These are phyloP conservation scores for Geococcyx californianus DNA, from an alignment of 2,113 vertebrate genomes.

Conservation along the genomic window DNA sequence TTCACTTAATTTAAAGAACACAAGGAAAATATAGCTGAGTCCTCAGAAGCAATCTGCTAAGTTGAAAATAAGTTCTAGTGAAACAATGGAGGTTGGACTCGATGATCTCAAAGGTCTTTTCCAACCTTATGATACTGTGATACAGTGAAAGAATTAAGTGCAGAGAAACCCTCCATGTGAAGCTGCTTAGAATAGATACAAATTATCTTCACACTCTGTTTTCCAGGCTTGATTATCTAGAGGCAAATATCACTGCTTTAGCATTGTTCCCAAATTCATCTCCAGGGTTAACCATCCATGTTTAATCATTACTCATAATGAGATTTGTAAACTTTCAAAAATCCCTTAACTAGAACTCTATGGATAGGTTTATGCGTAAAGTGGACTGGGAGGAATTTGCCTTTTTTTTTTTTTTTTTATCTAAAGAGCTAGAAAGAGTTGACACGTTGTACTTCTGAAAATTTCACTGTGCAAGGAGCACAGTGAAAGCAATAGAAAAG, in stretches of 20 bases:
- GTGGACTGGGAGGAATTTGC: neutral
- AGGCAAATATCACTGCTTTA: conserved; percentile 34
- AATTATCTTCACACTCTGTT: neutral
- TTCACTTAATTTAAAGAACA: neutral
- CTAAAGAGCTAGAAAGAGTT: neutral
- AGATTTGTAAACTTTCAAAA: conserved; percentile 42
- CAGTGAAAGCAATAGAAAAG: neutral
- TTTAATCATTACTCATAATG: conserved; percentile 51
- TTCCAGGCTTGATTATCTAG: conserved; percentile 33
- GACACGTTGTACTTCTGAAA: neutral
- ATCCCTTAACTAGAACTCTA: conserved; percentile 18
- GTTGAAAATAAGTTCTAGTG: neutral
- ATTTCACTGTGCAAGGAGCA: neutral
- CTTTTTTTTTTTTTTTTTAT: neutral
- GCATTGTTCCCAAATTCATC: conserved; percentile 56
- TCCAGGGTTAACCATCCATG: conserved; percentile 41
- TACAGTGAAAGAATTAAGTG: neutral
- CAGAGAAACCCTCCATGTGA: neutral
- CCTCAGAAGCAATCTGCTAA: neutral
- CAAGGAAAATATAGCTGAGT: neutral
- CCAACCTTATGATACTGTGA: too few relatives aligned
- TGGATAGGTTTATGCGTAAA: conserved; percentile 7
- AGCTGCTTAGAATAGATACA: conserved; percentile 5
- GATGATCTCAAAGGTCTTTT: too few relatives aligned
- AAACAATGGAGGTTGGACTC: neutral